A percentile compares a stretch with the other conserved stretches of the same genome.
Conservation (phyloP, 2,888 invertebrate genomes). For the Acronicta psi region DNA sequence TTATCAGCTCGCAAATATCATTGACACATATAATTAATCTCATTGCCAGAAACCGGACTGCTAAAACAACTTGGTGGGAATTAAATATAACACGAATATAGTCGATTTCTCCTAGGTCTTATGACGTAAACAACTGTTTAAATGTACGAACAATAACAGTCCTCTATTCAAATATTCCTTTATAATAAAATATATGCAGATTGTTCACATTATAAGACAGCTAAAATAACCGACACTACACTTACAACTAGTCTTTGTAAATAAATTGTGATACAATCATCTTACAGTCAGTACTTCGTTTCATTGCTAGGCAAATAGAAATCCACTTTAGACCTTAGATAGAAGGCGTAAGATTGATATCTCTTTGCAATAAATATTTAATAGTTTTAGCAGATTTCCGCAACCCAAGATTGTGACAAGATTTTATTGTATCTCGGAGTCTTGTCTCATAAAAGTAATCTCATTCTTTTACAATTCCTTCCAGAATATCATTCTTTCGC, state of each 20-base stretch:
- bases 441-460: neutral
- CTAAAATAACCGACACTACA: conserved; percentile 11
- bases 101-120: neutral
- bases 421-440: too few relatives aligned
- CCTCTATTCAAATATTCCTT: too few relatives aligned
- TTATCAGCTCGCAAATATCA: conserved; percentile 35
- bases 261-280: conserved; percentile 31
- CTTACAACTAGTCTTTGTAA: conserved; percentile 60
- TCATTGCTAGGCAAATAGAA: neutral
- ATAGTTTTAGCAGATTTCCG: neutral
- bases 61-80: conserved; percentile 56
- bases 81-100: conserved; percentile 33
- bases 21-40: conserved; percentile 22
- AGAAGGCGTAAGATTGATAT: neutral
- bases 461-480: neutral
- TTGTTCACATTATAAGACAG: neutral
- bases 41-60: conserved; percentile 31
- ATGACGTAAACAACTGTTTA: neutral
- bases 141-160: too few relatives aligned
- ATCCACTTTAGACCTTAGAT: conserved; percentile 15
- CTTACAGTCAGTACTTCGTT: conserved; percentile 7
- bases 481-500: conserved; percentile 1
- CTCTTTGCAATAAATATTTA: neutral
- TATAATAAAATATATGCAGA: neutral
- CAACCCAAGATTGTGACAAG: too few relatives aligned